Conservation (phyloP, 2,888 invertebrate species). For the Sarcophaga variegata region DNA sequence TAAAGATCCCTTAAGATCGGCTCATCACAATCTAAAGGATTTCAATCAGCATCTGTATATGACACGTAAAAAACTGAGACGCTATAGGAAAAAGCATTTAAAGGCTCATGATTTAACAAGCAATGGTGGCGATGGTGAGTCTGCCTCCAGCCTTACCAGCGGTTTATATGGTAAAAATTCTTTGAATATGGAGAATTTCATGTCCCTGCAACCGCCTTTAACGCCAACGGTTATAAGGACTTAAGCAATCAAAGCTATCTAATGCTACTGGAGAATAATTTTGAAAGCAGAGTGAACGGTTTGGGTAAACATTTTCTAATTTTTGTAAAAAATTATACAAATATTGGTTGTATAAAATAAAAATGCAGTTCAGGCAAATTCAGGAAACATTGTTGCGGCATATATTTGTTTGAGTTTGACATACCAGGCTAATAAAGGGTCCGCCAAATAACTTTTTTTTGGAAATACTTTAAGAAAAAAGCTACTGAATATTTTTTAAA, state of each 20-base stretch:
- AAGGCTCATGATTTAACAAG: constrained; percentile 63
- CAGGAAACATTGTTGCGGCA: no score
- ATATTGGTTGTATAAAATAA: no score
- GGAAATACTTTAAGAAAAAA: no score
- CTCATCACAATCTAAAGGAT: constrained; percentile 74
- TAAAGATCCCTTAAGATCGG: constrained; percentile 57
- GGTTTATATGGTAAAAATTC: constrained; percentile 35
- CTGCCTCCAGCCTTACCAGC: background rate
- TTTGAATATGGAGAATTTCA: constrained; percentile 65
- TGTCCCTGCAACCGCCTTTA: constrained; percentile 67
- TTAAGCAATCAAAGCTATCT: constrained; percentile 44
- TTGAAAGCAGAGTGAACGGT: no score
- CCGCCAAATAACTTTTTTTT: no score
- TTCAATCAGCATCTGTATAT: constrained; percentile 80
- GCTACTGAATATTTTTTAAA: no score
- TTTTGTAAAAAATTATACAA: no score
- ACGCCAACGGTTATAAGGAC: constrained; percentile 72
- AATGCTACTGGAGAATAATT: no score
- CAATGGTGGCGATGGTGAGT: constrained; percentile 38
- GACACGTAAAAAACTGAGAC: constrained; percentile 78
- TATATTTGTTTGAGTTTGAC: no score
- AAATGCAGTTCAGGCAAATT: no score
- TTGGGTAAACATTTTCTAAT: no score
- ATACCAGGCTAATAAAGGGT: no score
- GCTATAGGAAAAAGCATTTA: constrained; percentile 74